These are phyloP conservation scores for Noctua janthina DNA, from an alignment of 2,888 invertebrate species.

Conservation along the genomic window DNA sequence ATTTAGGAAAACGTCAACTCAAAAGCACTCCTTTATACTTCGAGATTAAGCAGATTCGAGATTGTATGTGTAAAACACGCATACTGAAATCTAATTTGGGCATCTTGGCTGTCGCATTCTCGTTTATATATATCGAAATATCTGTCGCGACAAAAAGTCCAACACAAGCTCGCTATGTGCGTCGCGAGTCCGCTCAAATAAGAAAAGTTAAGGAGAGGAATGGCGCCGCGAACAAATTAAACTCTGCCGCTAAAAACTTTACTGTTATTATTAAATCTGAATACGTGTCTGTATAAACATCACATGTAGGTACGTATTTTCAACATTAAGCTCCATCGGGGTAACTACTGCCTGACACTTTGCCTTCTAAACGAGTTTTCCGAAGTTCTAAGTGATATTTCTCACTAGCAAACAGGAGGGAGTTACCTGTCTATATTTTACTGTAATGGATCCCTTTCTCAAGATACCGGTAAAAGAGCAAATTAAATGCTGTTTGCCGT, in stretches of 20 bases:
- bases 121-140: slow-evolving; percentile 52
- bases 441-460: slow-evolving; percentile 1
- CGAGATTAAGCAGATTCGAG: slow-evolving; percentile 33
- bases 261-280: slow-evolving; percentile 55
- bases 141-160: slow-evolving; percentile 49
- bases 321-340: slow-evolving; percentile 6
- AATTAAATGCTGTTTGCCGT: not conserved
- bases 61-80: slow-evolving; percentile 36
- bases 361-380: slow-evolving; percentile 19
- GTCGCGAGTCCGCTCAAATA: slow-evolving; percentile 55
- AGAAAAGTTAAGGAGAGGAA: slow-evolving; percentile 58
- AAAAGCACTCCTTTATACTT: slow-evolving; percentile 18
- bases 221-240: slow-evolving; percentile 47
- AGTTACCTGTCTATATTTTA: not conserved
- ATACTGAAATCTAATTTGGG: slow-evolving; percentile 55
- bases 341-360: slow-evolving; percentile 32
- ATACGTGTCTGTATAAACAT: slow-evolving; percentile 33
- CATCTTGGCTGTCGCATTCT: slow-evolving; percentile 55
- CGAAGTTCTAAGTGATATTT: slow-evolving; percentile 35
- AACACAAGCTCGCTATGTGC: slow-evolving; percentile 40
- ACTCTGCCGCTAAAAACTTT: slow-evolving; percentile 46
- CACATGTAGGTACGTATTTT: slow-evolving; percentile 4
- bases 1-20: slow-evolving; percentile 19
- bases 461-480: not conserved
- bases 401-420: slow-evolving; percentile 13